Evolutionary conservation across 2,113 vertebrate genomes (phyloP).

Genomic region (Heteronetta atricapilla): DNA sequence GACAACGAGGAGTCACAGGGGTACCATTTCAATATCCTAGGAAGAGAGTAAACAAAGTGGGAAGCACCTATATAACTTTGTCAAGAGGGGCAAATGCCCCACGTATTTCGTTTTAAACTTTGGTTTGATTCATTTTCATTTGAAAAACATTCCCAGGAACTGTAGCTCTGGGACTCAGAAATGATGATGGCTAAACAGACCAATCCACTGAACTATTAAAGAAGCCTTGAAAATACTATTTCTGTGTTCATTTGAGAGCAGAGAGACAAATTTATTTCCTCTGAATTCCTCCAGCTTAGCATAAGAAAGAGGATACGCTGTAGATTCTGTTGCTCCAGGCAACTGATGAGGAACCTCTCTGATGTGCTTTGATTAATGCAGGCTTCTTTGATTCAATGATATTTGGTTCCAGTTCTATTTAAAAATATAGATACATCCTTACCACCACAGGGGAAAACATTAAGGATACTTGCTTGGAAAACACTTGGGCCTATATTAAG

Average conservation of each 20-base stretch:
- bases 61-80: not conserved
- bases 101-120: not conserved
- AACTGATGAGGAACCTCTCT: conserved; percentile 44
- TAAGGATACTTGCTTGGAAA: conserved; percentile 27
- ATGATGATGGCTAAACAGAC: not conserved
- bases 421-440: not conserved
- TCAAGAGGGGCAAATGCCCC: not conserved
- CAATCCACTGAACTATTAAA: not conserved
- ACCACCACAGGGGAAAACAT: conserved; percentile 37
- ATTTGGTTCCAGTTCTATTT: conserved; percentile 32
- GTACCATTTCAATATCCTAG: not conserved
- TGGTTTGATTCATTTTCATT: not conserved
- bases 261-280: not conserved
- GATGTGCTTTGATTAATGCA: conserved; percentile 58
- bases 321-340: conserved; percentile 59
- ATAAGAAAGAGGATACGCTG: not conserved
- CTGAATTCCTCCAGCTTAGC: conserved; percentile 34
- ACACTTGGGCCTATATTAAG: not conserved
- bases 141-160: not conserved
- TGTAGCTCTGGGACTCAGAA: not conserved
- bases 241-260: conserved; percentile 35
- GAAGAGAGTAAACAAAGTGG: not conserved
- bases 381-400: conserved; percentile 50
- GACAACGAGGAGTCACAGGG: accelerated
- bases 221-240: conserved; percentile 24